Percentiles rank a stretch among this genome's conserved stretches.
These are phyloP conservation scores for Tachypleus tridentatus DNA, from an alignment of 1,140 invertebrate species.

Conservation along the genomic window DNA sequence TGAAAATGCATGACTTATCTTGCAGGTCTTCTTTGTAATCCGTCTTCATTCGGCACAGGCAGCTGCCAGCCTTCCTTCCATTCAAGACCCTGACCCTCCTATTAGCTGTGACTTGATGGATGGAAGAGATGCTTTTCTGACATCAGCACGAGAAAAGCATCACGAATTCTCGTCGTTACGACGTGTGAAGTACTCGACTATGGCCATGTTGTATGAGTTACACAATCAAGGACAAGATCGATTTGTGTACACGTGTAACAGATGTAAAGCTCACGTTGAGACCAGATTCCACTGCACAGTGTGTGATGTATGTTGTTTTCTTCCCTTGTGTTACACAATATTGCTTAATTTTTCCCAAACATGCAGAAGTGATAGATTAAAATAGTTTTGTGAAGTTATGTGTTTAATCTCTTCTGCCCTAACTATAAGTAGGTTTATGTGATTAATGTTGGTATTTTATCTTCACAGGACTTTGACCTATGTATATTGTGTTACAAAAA, in stretches of 20 bases:
- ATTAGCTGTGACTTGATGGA: conserved; percentile 98
- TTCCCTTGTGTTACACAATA: neutral
- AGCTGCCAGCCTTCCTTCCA: conserved; percentile 76
- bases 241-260: conserved; percentile 98
- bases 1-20: neutral
- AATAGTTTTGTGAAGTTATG: too few species aligned
- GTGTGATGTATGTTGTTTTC: conserved; percentile 56
- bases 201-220: conserved; percentile 95
- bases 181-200: conserved; percentile 88
- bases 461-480: conserved; percentile 82
- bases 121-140: conserved; percentile 95
- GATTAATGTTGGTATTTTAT: conserved; percentile 14
- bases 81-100: conserved; percentile 89
- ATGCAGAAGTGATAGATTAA: too few species aligned
- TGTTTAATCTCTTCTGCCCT: neutral
- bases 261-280: conserved; percentile 88
- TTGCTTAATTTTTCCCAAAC: neutral
- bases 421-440: conserved; percentile 8
- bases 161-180: conserved; percentile 96
- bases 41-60: conserved; percentile 83
- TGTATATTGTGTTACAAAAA: conserved; percentile 92
- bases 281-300: conserved; percentile 92
- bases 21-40: conserved; percentile 89
- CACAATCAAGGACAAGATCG: conserved; percentile 96
- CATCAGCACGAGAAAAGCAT: conserved; percentile 93